phyloP scores from a whole-genome alignment of 2,888 invertebrate genomes.

The Herminia tarsipennalis region DNA sequence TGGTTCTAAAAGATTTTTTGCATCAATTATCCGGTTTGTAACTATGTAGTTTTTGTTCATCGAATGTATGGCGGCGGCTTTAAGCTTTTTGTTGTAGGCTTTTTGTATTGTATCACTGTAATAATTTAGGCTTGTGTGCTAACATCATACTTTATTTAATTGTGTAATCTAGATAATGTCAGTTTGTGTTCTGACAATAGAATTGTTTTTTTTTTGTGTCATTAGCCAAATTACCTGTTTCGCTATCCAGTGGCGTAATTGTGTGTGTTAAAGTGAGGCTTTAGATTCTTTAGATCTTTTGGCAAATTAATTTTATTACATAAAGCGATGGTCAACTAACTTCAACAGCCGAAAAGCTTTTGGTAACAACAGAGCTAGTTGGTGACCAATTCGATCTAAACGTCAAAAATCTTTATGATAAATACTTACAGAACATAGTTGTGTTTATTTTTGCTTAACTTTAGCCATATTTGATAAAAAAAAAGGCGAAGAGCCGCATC shows the following conservation, averaged over 20 bases:
- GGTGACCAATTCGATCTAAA: too few species aligned
- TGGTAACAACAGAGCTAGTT: too few species aligned
- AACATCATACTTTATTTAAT: conserved; percentile 31
- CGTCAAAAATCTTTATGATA: too few species aligned
- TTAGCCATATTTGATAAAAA: too few species aligned
- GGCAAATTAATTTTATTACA: too few species aligned
- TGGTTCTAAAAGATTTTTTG: conserved; percentile 50
- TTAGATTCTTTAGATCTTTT: background rate
- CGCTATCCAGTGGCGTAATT: background rate
- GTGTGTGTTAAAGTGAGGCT: background rate
- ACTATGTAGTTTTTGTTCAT: conserved; percentile 35
- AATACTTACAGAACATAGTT: too few species aligned
- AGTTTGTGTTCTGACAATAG: conserved; percentile 11
- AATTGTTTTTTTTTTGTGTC: conserved; percentile 7
- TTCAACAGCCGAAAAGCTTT: too few species aligned
- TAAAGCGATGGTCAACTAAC: too few species aligned
- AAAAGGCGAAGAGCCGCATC: too few species aligned
- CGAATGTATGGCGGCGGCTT: conserved; percentile 23
- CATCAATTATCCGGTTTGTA: conserved; percentile 50
- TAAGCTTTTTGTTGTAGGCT: conserved; percentile 20
- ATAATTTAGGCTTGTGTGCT: conserved; percentile 9
- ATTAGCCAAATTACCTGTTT: conserved; percentile 3
- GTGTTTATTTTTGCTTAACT: too few species aligned
- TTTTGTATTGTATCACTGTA: conserved; percentile 17
- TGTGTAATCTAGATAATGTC: conserved; percentile 18